Conservation (phyloP, 2,797 vertebrate species). For the Bovichtus diacanthus region DNA sequence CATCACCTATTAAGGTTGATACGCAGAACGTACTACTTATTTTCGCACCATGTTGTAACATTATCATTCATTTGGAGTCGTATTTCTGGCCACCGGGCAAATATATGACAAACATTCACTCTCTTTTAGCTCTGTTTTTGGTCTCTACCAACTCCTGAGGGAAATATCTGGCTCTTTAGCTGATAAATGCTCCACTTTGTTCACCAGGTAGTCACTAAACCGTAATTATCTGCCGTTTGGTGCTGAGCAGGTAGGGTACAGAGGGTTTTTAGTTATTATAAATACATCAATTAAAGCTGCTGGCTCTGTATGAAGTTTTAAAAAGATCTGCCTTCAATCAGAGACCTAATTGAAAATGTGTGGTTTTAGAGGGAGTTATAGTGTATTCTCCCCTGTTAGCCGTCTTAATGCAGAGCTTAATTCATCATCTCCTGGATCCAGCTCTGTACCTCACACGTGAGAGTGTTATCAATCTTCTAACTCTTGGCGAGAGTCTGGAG, state of each 20-base stretch:
- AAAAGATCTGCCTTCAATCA: background rate
- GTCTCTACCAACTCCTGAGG: too few relatives aligned
- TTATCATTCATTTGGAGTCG: too few relatives aligned
- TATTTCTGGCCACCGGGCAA: too few relatives aligned
- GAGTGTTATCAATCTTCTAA: constrained; percentile 11
- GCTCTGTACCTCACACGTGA: constrained; percentile 7
- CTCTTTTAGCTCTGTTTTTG: too few relatives aligned
- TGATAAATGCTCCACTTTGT: too few relatives aligned
- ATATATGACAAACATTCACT: too few relatives aligned
- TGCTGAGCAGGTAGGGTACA: background rate
- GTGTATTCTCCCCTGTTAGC: background rate
- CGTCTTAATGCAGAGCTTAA: background rate
- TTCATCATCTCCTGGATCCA: background rate
- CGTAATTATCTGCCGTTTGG: background rate
- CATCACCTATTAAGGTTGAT: too few relatives aligned
- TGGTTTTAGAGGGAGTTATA: background rate
- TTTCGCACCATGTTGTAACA: too few relatives aligned
- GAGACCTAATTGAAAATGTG: background rate
- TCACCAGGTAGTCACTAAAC: too few relatives aligned
- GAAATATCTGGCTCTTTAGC: too few relatives aligned
- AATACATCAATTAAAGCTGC: background rate
- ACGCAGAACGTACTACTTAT: too few relatives aligned
- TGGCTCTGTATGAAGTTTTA: background rate
- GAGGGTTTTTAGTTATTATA: background rate
- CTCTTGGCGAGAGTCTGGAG: background rate